A percentile compares a stretch with the other conserved stretches of the same genome.
These are phyloP conservation scores for Lepidurus packardi DNA, from an alignment of 1,140 invertebrate species.

Conservation along the genomic window DNA sequence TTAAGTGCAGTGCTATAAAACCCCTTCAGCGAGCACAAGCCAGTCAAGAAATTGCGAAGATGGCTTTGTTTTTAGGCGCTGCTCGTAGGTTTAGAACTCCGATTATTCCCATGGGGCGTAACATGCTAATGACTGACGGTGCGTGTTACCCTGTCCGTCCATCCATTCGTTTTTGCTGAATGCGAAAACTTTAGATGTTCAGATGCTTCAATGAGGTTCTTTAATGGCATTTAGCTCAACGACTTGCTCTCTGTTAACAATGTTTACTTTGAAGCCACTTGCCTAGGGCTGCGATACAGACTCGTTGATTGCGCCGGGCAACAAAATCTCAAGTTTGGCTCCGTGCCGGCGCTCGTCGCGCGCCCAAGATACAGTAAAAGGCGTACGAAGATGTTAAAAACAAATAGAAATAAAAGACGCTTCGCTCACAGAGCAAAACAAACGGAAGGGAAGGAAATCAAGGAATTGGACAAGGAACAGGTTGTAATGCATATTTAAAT, in stretches of 20 bases:
- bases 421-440: background rate
- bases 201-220: no score
- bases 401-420: background rate
- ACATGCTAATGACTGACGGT: background rate
- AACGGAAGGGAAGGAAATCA: background rate
- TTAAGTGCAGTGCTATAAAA: no score
- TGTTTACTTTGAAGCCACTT: background rate
- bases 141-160: background rate
- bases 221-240: background rate
- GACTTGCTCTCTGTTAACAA: background rate
- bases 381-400: background rate
- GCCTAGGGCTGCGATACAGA: background rate
- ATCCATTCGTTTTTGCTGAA: background rate
- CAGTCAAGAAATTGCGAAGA: no score
- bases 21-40: no score
- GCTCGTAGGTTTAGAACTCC: background rate
- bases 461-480: background rate
- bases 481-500: conserved; percentile 12
- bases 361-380: background rate
- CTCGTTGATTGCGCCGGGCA: background rate
- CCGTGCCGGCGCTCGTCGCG: background rate
- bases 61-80: background rate
- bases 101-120: background rate
- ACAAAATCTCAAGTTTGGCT: background rate
- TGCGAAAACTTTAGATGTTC: background rate